A percentile compares a stretch with the other conserved stretches of the same genome.
Conservation (phyloP, 2,888 invertebrate species). For the Apotomis capreana region DNA sequence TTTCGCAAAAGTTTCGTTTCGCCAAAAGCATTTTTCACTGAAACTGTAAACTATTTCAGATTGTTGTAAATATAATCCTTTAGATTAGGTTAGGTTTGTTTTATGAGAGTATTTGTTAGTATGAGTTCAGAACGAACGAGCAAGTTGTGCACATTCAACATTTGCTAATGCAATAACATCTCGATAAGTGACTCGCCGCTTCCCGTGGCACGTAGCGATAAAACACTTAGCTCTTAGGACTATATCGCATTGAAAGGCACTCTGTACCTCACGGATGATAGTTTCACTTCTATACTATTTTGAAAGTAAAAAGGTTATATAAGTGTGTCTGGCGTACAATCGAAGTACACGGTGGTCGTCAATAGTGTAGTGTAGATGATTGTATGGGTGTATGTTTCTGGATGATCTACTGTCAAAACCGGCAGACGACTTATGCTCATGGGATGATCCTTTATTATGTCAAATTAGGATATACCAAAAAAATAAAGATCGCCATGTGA, state of each 20-base stretch:
- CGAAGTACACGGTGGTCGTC: neutral
- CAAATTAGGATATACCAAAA: too few relatives aligned
- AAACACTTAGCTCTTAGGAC: neutral
- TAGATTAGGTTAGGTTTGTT: too few relatives aligned
- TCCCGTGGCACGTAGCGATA: constrained; percentile 4
- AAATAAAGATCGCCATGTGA: too few relatives aligned
- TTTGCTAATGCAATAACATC: constrained; percentile 23
- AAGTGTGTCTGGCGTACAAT: neutral
- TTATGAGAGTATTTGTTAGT: neutral
- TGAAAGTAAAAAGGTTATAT: neutral
- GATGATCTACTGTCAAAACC: too few relatives aligned
- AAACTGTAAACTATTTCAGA: too few relatives aligned
- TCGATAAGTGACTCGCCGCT: constrained; percentile 27
- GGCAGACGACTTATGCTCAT: too few relatives aligned
- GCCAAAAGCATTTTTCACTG: too few relatives aligned
- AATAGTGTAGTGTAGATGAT: neutral
- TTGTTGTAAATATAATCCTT: too few relatives aligned
- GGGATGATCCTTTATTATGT: too few relatives aligned
- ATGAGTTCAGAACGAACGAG: neutral
- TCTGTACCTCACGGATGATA: neutral
- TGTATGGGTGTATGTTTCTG: too few relatives aligned
- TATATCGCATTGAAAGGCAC: neutral
- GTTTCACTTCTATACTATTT: neutral
- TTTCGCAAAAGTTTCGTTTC: too few relatives aligned
- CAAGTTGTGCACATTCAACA: constrained; percentile 8